A percentile compares a stretch with the other conserved stretches of the same genome.
phyloP scores from a whole-genome alignment of 2,113 vertebrate species.

The Porphyrio hochstetteri region DNA sequence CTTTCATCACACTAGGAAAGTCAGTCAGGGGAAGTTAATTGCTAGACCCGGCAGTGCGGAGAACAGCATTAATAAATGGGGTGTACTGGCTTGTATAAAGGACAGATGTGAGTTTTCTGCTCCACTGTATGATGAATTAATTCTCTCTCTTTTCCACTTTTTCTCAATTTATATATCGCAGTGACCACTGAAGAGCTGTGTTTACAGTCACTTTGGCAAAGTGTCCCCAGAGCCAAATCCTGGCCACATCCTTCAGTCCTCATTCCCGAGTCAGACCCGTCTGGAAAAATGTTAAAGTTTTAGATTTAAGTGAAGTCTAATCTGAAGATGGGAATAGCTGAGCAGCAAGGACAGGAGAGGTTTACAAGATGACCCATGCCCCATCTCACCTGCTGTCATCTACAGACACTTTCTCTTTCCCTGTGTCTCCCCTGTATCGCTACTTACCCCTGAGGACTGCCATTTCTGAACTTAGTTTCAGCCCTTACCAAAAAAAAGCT shows the following conservation, averaged over 20 bases:
- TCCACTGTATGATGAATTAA: slow-evolving; percentile 75
- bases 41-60: slow-evolving; percentile 63
- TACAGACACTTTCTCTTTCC: background rate
- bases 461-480: background rate
- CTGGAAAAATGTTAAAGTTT: background rate
- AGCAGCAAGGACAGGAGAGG: background rate
- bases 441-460: background rate
- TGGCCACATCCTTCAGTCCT: background rate
- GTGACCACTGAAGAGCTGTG: slow-evolving; percentile 49
- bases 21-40: slow-evolving; percentile 75
- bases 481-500: background rate
- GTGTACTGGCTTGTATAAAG: slow-evolving; percentile 77
- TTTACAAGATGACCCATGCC: background rate
- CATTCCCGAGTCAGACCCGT: background rate
- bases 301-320: background rate
- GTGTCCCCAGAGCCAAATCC: background rate
- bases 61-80: slow-evolving; percentile 81
- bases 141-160: slow-evolving; percentile 56
- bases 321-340: background rate
- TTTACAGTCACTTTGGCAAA: slow-evolving; percentile 40
- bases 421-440: background rate
- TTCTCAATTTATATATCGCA: slow-evolving; percentile 54
- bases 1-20: slow-evolving; percentile 51
- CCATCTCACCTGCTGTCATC: background rate
- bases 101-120: slow-evolving; percentile 84